Base-by-base conservation (phyloP, 2,888 invertebrate genomes). In the Polietes domitor region DNA sequence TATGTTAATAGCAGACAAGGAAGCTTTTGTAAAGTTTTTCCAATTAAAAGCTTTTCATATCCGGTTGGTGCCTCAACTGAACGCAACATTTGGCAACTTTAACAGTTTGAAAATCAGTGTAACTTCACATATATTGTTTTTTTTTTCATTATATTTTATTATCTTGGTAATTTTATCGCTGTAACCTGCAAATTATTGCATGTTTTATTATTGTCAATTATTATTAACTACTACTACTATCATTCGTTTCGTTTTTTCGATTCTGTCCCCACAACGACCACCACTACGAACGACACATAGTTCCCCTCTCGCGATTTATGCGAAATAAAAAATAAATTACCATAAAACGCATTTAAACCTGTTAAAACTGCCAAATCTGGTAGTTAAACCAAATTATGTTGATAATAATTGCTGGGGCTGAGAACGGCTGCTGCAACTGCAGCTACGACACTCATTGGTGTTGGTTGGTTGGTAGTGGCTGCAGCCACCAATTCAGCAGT, bases 341-440 rank as follows among this genome's bases (percentile, higher is more conserved):
- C 83, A 80, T 83, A 80, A 77, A 83, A 82, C 77, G 70, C 80
- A 83, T 74, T 83, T 80, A 77, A 83, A 80, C 83, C 83, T 77
- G 83, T 77, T 80, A 74, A 77, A 83, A 77, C 73, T 83, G 83
- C 83, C 83, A 83, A 83, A 83, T 83, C 68, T 83, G 82, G 79
- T 83, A 83, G 79, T 79, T 83, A 83, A 83, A 83, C 80, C 80
- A 71, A 80, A 83, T 80, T 83, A 80, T 80, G 70, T 83, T 83
- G 83, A 80, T 83, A 80, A 80, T 77, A 83, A 83, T 83, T 77
- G 65, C 72, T 70, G 77, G 58, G 10, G 68, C 76, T 76, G 68
- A 63, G 55, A 65, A 7, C 65, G 70, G 73, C 19, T 17, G 65
- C 37, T 73, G 37, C 63, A 21, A 58, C 68, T 76, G 37, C n/a